phyloP scores from a whole-genome alignment of 2,888 invertebrate genomes.

The Folsomia candida region DNA sequence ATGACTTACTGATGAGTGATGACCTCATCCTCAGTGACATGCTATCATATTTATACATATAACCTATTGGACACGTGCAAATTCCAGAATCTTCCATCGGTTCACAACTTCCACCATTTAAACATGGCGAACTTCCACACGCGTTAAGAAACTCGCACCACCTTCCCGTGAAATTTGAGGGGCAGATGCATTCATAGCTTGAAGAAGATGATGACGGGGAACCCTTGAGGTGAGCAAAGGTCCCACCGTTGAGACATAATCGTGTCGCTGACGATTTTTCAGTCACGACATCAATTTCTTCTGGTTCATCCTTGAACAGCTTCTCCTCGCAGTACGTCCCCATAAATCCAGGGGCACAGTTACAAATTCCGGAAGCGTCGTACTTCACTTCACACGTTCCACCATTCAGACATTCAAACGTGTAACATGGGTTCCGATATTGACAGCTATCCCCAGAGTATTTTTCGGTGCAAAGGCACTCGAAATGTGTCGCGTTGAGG shows the following conservation, averaged over 20 bases:
- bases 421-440: slow-evolving; percentile 4
- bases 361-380: background rate
- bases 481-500: background rate
- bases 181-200: slow-evolving; percentile 14
- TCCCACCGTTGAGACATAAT: slow-evolving; percentile 15
- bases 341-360: background rate
- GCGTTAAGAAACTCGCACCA: slow-evolving; percentile 15
- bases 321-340: slow-evolving; percentile 2
- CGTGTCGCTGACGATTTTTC: too few species aligned
- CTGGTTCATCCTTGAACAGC: background rate
- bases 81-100: slow-evolving; percentile 1
- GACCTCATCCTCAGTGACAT: too few species aligned
- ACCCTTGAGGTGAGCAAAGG: background rate
- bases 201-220: too few species aligned
- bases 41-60: too few species aligned
- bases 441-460: slow-evolving; percentile 15
- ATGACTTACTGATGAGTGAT: too few species aligned
- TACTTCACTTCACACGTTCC: slow-evolving; percentile 8
- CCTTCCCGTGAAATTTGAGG: background rate
- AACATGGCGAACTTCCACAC: slow-evolving; percentile 7
- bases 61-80: slow-evolving; percentile 13
- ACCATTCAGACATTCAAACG: slow-evolving; percentile 6
- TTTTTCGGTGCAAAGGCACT: slow-evolving; percentile 11
- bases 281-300: too few species aligned
- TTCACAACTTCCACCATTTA: slow-evolving; percentile 14